phyloP scores from a whole-genome alignment of 2,797 vertebrate species.

The Pseudomugil gertrudae region DNA sequence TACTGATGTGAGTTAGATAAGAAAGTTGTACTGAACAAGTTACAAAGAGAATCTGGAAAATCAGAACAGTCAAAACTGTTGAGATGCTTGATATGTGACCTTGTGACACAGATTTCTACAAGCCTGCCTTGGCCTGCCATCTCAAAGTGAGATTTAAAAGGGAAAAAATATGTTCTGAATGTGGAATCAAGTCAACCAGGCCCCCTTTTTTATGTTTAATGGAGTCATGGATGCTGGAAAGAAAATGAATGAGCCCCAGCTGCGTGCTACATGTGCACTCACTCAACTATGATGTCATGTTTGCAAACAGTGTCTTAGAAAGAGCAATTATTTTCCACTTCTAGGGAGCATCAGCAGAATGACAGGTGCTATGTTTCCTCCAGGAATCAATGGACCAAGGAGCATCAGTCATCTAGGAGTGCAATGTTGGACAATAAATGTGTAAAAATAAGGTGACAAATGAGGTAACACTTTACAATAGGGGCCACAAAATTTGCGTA shows the following conservation, averaged over 20 bases:
- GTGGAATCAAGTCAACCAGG: slow-evolving; percentile 19
- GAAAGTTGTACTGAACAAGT: background rate
- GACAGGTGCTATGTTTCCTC: slow-evolving; percentile 16
- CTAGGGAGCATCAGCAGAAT: slow-evolving; percentile 29
- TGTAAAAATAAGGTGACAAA: slow-evolving; percentile 17
- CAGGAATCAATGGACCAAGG: slow-evolving; percentile 34
- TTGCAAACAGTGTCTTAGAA: slow-evolving; percentile 49
- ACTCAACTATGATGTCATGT: slow-evolving; percentile 34
- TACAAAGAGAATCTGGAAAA: no score
- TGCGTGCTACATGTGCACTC: slow-evolving; percentile 41
- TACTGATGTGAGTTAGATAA: background rate
- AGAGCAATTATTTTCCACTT: slow-evolving; percentile 48
- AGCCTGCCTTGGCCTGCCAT: background rate
- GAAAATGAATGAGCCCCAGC: slow-evolving; percentile 33
- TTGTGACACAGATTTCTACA: background rate
- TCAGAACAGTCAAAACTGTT: background rate
- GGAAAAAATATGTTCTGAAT: slow-evolving; percentile 6
- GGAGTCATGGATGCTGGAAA: slow-evolving; percentile 6
- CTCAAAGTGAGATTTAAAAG: slow-evolving; percentile 17
- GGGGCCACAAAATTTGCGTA: no score
- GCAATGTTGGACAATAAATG: slow-evolving; percentile 50
- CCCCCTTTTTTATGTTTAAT: slow-evolving; percentile 23
- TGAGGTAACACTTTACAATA: background rate
- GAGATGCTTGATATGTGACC: background rate
- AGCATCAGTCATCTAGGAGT: slow-evolving; percentile 43